phyloP scores from a whole-genome alignment of 37 sponge, comb jelly and placozoan genomes.

The Oscarella lobularis region DNA sequence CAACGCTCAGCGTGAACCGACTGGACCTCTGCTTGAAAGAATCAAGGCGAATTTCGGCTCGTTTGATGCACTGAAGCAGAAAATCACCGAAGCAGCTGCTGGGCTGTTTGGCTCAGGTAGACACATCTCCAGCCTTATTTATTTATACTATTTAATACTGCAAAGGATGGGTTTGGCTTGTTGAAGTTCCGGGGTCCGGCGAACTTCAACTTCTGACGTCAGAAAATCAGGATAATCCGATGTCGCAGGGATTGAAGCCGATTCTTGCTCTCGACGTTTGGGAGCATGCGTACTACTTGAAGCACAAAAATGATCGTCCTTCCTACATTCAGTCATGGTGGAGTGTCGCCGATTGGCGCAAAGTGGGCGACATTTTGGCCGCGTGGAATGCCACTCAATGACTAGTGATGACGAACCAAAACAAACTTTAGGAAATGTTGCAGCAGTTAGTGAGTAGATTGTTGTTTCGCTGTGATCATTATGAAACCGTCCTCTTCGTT shows the following conservation, averaged over 20 bases:
- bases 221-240: slow-evolving; percentile 42
- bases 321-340: slow-evolving; percentile 52
- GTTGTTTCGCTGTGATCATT: too few relatives aligned
- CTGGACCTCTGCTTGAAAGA: slow-evolving; percentile 22
- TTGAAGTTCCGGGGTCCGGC: neutral
- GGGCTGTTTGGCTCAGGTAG: slow-evolving; percentile 74
- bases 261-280: slow-evolving; percentile 67
- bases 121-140: neutral
- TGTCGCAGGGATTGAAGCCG: slow-evolving; percentile 41
- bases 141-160: neutral
- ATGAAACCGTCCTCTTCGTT: too few relatives aligned
- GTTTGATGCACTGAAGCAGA: slow-evolving; percentile 25
- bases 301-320: slow-evolving; percentile 49
- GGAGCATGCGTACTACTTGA: slow-evolving; percentile 89
- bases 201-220: neutral
- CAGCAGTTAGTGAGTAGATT: too few relatives aligned
- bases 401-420: too few relatives aligned
- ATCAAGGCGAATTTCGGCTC: slow-evolving; percentile 31
- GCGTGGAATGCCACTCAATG: slow-evolving; percentile 2
- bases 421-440: too few relatives aligned
- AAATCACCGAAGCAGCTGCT: slow-evolving; percentile 24
- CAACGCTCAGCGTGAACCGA: neutral
- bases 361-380: slow-evolving; percentile 20
- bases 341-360: slow-evolving; percentile 57
- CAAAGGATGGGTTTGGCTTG: neutral